A percentile compares a stretch with the other conserved stretches of the same genome.
These are phyloP conservation scores for Corella eumyota DNA, from an alignment of 23 tunicate species.

Conservation along the genomic window DNA sequence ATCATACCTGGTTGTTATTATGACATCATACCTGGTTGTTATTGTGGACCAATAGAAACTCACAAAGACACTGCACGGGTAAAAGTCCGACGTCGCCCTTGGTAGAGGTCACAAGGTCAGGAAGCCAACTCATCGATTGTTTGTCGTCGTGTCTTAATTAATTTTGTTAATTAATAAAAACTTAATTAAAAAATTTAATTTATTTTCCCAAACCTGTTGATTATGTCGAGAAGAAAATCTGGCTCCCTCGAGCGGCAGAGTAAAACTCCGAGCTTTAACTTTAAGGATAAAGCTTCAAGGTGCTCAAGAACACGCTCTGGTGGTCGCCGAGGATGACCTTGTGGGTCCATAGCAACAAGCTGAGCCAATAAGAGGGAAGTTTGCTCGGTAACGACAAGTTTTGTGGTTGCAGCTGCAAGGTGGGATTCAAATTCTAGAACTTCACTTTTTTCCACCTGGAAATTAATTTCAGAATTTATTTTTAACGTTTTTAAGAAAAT, in stretches of 20 bases:
- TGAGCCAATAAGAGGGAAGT: slow-evolving; percentile 71
- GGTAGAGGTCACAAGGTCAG: slow-evolving; percentile 60
- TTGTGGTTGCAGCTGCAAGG: slow-evolving; percentile 86
- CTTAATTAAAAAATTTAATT: not conserved
- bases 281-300: slow-evolving; percentile 19
- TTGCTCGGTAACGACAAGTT: slow-evolving; percentile 52
- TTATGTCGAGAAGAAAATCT: slow-evolving; percentile 71
- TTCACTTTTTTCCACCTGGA: slow-evolving; percentile 67
- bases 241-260: slow-evolving; percentile 77
- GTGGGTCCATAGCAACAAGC: slow-evolving; percentile 75
- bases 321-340: slow-evolving; percentile 68
- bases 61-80: slow-evolving; percentile 85
- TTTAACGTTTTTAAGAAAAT: too few species aligned
- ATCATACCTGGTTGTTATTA: too few species aligned
- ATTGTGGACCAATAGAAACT: slow-evolving; percentile 53
- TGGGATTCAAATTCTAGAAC: slow-evolving; percentile 79
- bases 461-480: too few species aligned
- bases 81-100: slow-evolving; percentile 59
- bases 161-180: not conserved
- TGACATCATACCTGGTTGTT: too few species aligned
- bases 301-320: slow-evolving; percentile 72
- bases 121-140: slow-evolving; percentile 81
- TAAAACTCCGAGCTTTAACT: slow-evolving; percentile 41
- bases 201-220: slow-evolving; percentile 50
- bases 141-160: slow-evolving; percentile 78